Evolutionary conservation across 2,797 vertebrate species (phyloP).

Genomic region (Bucorvus abyssinicus): DNA sequence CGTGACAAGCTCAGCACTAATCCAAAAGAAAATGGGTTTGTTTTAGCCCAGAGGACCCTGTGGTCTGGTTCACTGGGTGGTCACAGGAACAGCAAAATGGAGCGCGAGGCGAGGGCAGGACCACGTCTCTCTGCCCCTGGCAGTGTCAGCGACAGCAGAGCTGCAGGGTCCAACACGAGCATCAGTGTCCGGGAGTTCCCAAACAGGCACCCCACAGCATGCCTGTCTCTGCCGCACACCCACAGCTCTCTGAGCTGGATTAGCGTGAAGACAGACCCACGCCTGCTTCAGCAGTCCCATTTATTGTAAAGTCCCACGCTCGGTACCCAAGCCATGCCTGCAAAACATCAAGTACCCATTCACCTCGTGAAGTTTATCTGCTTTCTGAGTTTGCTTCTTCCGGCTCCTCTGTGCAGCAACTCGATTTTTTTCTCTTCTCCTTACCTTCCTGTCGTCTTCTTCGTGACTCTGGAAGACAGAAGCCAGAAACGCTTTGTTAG

Average conservation of each 20-base stretch:
- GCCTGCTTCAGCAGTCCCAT: neutral
- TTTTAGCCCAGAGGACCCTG: neutral
- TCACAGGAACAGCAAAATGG: neutral
- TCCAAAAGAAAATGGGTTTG: neutral
- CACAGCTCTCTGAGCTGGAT: neutral
- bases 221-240: neutral
- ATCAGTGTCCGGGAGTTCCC: neutral
- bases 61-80: neutral
- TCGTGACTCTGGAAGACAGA: conserved; percentile 76
- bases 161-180: neutral
- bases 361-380: conserved; percentile 90
- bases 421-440: conserved; percentile 90
- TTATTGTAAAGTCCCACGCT: fast-evolving
- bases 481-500: neutral
- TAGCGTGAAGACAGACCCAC: neutral
- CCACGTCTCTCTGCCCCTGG: fast-evolving
- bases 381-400: conserved; percentile 91
- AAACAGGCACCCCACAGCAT: neutral
- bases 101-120: neutral
- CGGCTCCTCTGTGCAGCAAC: conserved; percentile 92
- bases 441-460: conserved; percentile 81
- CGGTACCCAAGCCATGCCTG: neutral
- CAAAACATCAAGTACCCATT: neutral
- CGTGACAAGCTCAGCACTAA: fast-evolving
- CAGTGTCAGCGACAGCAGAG: neutral